These are phyloP conservation scores for Pygoscelis antarcticus DNA, from an alignment of 2,113 vertebrate species.

Conservation along the genomic window DNA sequence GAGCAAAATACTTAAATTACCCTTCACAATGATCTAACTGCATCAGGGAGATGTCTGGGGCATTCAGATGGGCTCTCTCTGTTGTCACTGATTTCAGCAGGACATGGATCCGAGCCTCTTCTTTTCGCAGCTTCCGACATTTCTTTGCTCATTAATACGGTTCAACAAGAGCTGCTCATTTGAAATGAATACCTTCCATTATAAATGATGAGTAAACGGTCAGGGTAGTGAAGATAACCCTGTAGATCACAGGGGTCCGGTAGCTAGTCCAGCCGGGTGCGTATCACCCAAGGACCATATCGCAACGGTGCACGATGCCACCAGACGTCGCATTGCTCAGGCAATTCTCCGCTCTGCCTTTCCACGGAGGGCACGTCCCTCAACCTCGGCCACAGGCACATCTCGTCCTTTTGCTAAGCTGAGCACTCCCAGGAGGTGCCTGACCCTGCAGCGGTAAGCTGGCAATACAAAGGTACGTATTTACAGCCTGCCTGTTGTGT, in stretches of 20 bases:
- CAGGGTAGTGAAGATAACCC: background rate
- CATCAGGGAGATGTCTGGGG: background rate
- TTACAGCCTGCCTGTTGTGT: background rate
- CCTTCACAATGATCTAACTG: background rate
- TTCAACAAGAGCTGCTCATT: background rate
- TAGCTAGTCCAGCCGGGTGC: background rate
- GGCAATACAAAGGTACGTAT: background rate
- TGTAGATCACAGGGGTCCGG: background rate
- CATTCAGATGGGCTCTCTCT: background rate
- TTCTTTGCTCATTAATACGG: background rate
- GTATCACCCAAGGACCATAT: background rate
- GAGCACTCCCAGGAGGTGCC: background rate
- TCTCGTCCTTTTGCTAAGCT: background rate
- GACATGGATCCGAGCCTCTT: background rate
- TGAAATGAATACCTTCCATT: background rate
- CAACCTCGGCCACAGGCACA: background rate
- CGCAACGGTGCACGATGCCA: rapidly evolving
- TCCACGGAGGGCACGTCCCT: background rate
- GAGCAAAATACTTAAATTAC: background rate
- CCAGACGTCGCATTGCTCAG: rapidly evolving
- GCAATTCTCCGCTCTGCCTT: background rate
- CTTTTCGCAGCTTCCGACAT: background rate
- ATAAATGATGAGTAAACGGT: background rate
- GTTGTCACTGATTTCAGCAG: background rate
- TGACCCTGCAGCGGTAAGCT: background rate